Base-by-base conservation (phyloP, 1,140 invertebrate genomes). In the Platorchestia sp. region DNA sequence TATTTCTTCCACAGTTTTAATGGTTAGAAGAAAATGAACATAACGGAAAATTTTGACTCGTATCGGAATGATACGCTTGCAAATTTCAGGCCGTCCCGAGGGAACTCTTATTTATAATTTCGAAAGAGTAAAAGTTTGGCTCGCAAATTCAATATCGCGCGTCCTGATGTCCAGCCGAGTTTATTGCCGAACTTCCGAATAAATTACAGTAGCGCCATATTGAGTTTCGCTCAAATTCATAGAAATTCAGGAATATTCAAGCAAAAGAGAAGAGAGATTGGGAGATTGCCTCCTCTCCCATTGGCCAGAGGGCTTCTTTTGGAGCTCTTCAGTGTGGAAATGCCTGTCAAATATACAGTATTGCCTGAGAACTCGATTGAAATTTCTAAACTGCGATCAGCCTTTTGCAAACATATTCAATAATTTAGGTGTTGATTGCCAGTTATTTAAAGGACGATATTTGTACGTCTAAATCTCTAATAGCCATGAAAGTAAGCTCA, bases 111-210 rank as follows among this genome's bases (percentile, higher is more conserved):
- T 75, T 75, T 75, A 75, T 89, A 5, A 89, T 89, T 89, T 89
- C n/a, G 41, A 89, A 89, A 89, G 43, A 41, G 87, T 41, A 89
- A 44, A 89, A 89, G 87, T 44, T 89, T 19, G 27, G 87, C 87
- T 89, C 87, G 42, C 87, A 89, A 89, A 89, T 89, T 89, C 87
- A 89, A 89, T 89, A 41, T 89, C 87, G 41, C 41, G 87, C 43
- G n/a, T 41, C 43, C 87, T 41, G 87, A 89, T 89, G 87, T 89
- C 43, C 41, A 89, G 41, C 27, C 87, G n/a, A 89, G 41, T 89
- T 89, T 89, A 89, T 89, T 89, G 87, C 87, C 41, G 87, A 89
- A 89, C 87, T 89, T 89, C 87, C n/a, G 87, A 89, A 89, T 89
- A 89, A 89, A 89, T 89, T 89, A 89, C 87, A 44, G 43, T 89